Conservation (phyloP, 1,140 invertebrate species). For the Drosophila repleta region DNA sequence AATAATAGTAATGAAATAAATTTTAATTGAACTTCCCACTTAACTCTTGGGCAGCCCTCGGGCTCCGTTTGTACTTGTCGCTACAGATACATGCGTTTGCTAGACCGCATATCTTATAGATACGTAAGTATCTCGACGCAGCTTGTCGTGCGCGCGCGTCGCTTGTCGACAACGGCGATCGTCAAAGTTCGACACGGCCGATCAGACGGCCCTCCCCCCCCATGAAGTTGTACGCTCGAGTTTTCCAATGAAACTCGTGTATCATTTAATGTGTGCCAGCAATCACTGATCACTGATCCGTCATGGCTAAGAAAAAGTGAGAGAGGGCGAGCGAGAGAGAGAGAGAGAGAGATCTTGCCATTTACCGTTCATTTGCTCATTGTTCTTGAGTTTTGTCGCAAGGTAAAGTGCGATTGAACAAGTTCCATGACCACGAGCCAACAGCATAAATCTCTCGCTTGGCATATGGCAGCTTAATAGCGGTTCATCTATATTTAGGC, state of each 20-base stretch:
- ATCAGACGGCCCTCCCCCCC: conserved; percentile 22
- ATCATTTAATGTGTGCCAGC: conserved; percentile 21
- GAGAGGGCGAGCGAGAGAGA: background rate
- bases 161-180: conserved; percentile 36
- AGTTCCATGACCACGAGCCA: conserved; percentile 10
- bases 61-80: background rate
- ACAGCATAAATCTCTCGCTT: conserved; percentile 61
- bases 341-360: conserved; percentile 12
- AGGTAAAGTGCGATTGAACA: conserved; percentile 38
- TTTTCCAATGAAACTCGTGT: conserved; percentile 42
- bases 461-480: conserved; percentile 33
- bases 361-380: conserved; percentile 21
- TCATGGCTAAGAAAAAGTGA: background rate
- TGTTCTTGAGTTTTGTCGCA: conserved; percentile 33
- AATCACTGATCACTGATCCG: conserved; percentile 6
- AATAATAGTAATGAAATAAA: too few species aligned
- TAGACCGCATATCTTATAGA: conserved; percentile 24
- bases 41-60: background rate
- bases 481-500: conserved; percentile 65
- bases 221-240: conserved; percentile 23
- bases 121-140: conserved; percentile 14
- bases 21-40: background rate
- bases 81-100: conserved; percentile 20
- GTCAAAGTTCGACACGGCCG: conserved; percentile 48
- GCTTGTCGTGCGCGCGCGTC: conserved; percentile 19